Evolutionary conservation across 2,797 vertebrate species (phyloP).

Genomic region (Odontamblyopus rebecca): DNA sequence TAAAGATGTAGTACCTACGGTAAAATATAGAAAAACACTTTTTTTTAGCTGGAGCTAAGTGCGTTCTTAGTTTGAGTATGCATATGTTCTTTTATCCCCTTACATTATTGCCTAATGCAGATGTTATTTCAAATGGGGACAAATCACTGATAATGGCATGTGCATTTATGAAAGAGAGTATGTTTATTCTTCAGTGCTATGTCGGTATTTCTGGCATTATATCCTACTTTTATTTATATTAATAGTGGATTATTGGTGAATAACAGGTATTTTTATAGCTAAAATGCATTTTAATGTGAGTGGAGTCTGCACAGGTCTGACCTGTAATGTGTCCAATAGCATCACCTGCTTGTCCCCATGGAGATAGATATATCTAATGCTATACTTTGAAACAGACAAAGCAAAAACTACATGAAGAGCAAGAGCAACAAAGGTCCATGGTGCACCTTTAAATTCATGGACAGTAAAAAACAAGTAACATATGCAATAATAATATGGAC

Average conservation of each 20-base stretch:
- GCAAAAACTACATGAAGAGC: background rate
- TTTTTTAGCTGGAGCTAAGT: background rate
- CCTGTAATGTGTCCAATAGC: background rate
- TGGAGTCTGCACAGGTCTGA: background rate
- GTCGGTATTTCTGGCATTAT: background rate
- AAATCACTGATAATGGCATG: background rate
- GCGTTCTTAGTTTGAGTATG: background rate
- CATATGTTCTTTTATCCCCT: background rate
- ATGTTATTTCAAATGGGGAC: background rate
- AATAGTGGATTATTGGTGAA: background rate
- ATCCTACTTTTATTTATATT: background rate
- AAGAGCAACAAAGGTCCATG: background rate
- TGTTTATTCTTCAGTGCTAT: background rate
- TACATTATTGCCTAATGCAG: background rate
- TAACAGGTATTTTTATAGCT: background rate
- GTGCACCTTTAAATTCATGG: background rate
- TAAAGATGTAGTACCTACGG: background rate
- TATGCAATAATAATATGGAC: too few species aligned
- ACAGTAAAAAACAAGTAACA: background rate
- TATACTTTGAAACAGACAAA: background rate
- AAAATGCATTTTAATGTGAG: background rate
- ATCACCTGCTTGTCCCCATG: background rate
- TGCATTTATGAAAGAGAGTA: background rate
- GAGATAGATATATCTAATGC: background rate
- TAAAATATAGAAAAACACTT: background rate